Evolutionary conservation across 2,113 vertebrate species (phyloP).

Genomic region (Sapayoa aenigma): DNA sequence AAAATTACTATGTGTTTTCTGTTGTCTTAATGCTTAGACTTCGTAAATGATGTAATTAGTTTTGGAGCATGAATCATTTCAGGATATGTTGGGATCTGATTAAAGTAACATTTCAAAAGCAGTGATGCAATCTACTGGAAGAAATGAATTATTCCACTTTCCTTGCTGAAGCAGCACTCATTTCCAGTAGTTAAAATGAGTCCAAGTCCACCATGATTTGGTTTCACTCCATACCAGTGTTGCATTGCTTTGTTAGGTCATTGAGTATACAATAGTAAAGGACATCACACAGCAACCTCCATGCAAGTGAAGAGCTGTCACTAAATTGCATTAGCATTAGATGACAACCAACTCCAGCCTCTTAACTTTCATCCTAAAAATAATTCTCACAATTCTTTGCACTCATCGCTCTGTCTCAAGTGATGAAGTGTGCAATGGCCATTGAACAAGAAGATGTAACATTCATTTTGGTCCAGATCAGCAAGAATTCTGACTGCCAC

Average conservation of each 20-base stretch:
- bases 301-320: background rate
- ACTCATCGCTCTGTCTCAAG: background rate
- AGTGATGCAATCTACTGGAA: background rate
- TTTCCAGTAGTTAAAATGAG: background rate
- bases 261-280: background rate
- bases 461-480: background rate
- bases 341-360: background rate
- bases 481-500: too few species aligned
- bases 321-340: background rate
- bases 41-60: background rate
- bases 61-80: background rate
- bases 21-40: background rate
- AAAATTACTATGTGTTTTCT: background rate
- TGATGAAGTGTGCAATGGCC: background rate
- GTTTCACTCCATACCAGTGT: accelerated
- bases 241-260: background rate
- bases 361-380: background rate
- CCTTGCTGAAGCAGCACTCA: background rate
- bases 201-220: background rate
- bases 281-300: background rate
- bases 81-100: background rate
- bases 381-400: background rate
- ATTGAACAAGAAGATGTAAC: background rate
- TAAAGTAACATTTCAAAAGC: slow-evolving; percentile 1
- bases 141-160: background rate